Evolutionary conservation across 2,888 invertebrate species (phyloP).

Genomic region (Calephelis perditalis): DNA sequence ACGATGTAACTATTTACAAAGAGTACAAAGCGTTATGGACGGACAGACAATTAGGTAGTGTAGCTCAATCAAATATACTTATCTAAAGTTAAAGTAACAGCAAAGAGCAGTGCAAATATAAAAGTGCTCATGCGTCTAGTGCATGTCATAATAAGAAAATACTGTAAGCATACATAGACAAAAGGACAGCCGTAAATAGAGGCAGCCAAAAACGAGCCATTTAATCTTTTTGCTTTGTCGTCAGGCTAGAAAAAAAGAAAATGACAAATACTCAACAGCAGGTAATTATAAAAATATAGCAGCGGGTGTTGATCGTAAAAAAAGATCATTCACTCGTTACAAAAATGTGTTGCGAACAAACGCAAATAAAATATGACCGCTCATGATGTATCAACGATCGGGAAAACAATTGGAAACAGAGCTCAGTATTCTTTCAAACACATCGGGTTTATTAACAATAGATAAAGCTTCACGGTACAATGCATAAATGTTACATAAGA

Average conservation of each 20-base stretch:
- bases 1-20: constrained; percentile 14
- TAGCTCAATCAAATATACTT: constrained; percentile 2
- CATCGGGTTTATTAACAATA: constrained; percentile 49
- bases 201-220: constrained; percentile 77
- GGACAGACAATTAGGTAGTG: constrained; percentile 47
- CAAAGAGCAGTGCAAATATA: constrained; percentile 39
- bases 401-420: constrained; percentile 33
- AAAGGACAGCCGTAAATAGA: constrained; percentile 74
- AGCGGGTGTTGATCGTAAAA: constrained; percentile 21
- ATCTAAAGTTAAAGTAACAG: constrained; percentile 21
- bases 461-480: constrained; percentile 60
- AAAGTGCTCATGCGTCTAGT: constrained; percentile 61
- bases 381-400: constrained; percentile 42
- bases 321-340: constrained; percentile 12
- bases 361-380: constrained; percentile 62
- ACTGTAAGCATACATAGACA: constrained; percentile 76
- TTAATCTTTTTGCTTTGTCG: constrained; percentile 74
- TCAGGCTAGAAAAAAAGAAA: constrained; percentile 72
- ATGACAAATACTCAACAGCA: constrained; percentile 60
- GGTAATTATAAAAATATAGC: constrained; percentile 36
- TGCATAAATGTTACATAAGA: constrained; percentile 58
- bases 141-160: constrained; percentile 50
- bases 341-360: constrained; percentile 40
- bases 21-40: constrained; percentile 50
- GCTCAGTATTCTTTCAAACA: constrained; percentile 30